Base-by-base conservation (phyloP, 1,140 invertebrate genomes). In the Zaprionus davidi region DNA sequence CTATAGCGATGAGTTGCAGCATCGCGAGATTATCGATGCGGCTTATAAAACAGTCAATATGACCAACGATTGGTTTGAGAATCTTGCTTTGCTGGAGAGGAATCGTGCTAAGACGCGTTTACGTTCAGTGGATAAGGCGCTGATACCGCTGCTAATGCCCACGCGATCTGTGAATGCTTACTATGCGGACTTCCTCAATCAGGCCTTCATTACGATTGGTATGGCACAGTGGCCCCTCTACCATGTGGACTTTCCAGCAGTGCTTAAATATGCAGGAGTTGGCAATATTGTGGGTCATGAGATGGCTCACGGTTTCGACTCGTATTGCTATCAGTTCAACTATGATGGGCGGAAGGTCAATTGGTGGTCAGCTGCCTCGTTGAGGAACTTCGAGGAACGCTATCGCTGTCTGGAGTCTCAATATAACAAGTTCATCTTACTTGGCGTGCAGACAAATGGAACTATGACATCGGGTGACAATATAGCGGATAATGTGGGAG, bases 321-420 rank as follows among this genome's bases (percentile, higher is more conserved):
- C 95, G 68, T 74, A 91, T 34, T 84, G 98, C n/a, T 95, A 98
- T 20, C 96, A 99, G 71, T 96, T 94, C 73, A 96, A 97, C 78
- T 95, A 95, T 73, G 93, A 95, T 78, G 96, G 96, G 0, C 96
- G 97, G 82, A 92, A 95, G 13, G 91, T 94, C 15, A 95, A 96
- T 71, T 99, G 98, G 97, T 99, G 98, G 98, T 95, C 95, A 0
- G 95, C 96, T 44, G 90, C 93, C 1, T 96, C 96, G 0, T 94
- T 95, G 44, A 71, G 93, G 1, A 93, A 93, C 17, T 97, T 96
- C 71, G 94, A 95, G 41, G 94, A 97, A 36, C 95, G 95, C 79
- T 95, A 96, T 0, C 93, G 96, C 60, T 99, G 98, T 90, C 98
- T 99, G 77, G 94, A 99, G n/a, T 94, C 97, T 34, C 97, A 99